These are phyloP conservation scores for Microplitis mediator DNA, from an alignment of 1,140 invertebrate species.

Conservation along the genomic window DNA sequence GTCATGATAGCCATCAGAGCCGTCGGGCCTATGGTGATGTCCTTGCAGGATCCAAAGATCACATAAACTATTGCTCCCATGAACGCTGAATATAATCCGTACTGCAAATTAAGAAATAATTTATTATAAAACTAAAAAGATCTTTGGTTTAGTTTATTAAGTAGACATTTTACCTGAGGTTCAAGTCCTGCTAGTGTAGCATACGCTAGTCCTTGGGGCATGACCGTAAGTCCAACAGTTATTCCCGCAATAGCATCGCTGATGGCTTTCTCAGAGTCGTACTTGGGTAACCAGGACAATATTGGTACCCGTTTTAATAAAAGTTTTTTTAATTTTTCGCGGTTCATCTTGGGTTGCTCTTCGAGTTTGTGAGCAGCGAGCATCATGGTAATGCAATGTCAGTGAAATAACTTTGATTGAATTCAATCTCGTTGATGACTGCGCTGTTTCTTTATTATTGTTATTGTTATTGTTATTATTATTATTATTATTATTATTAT, in stretches of 20 bases:
- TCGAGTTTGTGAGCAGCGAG: constrained; percentile 16
- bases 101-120: constrained; percentile 66
- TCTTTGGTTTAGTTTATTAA: not conserved
- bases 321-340: constrained; percentile 33
- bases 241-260: constrained; percentile 82
- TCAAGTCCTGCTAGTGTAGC: constrained; percentile 81
- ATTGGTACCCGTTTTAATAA: constrained; percentile 65
- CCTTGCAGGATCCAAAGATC: constrained; percentile 87
- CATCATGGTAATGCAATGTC: constrained; percentile 1
- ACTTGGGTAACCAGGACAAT: constrained; percentile 73
- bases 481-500: constrained; percentile 1
- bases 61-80: constrained; percentile 91
- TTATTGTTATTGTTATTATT: no score
- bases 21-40: constrained; percentile 88
- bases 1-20: constrained; percentile 85
- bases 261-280: constrained; percentile 73
- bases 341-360: not conserved
- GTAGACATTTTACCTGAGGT: constrained; percentile 69
- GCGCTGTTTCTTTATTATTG: not conserved
- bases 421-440: not conserved
- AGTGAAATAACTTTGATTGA: not conserved
- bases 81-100: constrained; percentile 91
- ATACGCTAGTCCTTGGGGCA: constrained; percentile 88
- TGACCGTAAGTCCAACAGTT: constrained; percentile 85
- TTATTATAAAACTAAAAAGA: not conserved